phyloP scores from a whole-genome alignment of 35 echinoderm and acorn worm genomes.

The Nesometra sesokonis region DNA sequence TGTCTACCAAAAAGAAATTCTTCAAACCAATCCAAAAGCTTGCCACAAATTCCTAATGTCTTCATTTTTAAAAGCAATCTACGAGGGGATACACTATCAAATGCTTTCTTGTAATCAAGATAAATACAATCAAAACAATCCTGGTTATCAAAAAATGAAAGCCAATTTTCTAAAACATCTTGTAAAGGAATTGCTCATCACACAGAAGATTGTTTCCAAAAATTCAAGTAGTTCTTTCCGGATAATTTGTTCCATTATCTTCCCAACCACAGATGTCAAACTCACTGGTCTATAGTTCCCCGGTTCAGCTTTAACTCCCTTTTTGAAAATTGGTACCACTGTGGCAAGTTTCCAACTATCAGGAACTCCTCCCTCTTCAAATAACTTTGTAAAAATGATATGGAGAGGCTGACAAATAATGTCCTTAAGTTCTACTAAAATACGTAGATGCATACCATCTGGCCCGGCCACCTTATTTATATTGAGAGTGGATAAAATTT shows the following conservation, averaged over 20 bases:
- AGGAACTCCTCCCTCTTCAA: conserved; percentile 4
- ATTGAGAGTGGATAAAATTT: background rate
- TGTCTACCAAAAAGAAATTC: conserved; percentile 4
- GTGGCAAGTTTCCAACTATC: background rate
- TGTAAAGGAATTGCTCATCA: conserved; percentile 7
- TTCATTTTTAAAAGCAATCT: conserved; percentile 1
- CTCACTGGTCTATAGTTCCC: conserved; percentile 30
- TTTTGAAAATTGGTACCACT: conserved; percentile 17
- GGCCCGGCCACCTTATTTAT: conserved; percentile 1
- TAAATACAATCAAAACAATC: conserved; percentile 11
- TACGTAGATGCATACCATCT: conserved; percentile 1
- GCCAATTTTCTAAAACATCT: conserved; percentile 7
- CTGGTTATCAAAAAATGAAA: background rate
- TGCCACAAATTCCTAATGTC: background rate
- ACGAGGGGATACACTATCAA: conserved; percentile 8
- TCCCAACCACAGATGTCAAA: conserved; percentile 14
- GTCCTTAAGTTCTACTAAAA: background rate
- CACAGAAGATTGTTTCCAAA: conserved; percentile 6
- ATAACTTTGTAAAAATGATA: conserved; percentile 18
- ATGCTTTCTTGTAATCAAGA: conserved; percentile 20
- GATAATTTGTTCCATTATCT: conserved; percentile 3
- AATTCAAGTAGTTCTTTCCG: background rate
- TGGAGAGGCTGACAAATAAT: background rate
- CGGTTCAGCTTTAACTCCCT: background rate
- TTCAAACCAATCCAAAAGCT: background rate